Conservation (phyloP, 2,113 vertebrate species). For the Amblyopsis rosae region DNA sequence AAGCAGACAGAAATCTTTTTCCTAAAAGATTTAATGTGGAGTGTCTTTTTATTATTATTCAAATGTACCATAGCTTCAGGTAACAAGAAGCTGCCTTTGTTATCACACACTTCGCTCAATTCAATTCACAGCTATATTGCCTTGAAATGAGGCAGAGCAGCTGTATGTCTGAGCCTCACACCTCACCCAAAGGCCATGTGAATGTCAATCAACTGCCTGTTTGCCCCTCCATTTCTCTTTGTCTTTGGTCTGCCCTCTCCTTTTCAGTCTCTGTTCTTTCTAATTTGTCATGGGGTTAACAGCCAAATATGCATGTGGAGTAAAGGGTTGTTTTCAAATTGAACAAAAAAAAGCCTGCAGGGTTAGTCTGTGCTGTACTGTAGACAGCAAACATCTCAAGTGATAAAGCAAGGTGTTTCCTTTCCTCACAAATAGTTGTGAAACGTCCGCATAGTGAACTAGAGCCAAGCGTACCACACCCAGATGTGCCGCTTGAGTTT, state of each 20-base stretch:
- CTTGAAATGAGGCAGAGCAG: conserved; percentile 17
- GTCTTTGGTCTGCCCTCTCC: background rate
- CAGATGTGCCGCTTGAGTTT: background rate
- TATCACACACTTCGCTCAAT: background rate
- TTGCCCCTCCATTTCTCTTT: background rate
- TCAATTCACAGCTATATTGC: background rate
- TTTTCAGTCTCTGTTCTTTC: background rate
- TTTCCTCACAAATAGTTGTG: no score
- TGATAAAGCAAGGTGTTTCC: background rate
- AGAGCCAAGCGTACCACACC: background rate
- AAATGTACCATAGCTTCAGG: background rate
- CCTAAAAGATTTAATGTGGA: background rate
- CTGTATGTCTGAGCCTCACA: conserved; percentile 2
- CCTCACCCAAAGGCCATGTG: conserved; percentile 10
- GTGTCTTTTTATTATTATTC: conserved; percentile 1
- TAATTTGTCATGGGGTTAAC: background rate
- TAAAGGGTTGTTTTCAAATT: background rate
- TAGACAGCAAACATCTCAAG: no score
- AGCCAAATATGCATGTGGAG: background rate
- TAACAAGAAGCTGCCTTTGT: background rate
- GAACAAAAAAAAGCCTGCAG: no score
- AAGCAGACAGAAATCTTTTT: background rate
- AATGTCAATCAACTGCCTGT: conserved; percentile 21
- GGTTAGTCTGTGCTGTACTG: no score
- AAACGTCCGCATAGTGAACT: no score